phyloP scores from a whole-genome alignment of 2,888 invertebrate species.

The Acanthosepion lycidas region DNA sequence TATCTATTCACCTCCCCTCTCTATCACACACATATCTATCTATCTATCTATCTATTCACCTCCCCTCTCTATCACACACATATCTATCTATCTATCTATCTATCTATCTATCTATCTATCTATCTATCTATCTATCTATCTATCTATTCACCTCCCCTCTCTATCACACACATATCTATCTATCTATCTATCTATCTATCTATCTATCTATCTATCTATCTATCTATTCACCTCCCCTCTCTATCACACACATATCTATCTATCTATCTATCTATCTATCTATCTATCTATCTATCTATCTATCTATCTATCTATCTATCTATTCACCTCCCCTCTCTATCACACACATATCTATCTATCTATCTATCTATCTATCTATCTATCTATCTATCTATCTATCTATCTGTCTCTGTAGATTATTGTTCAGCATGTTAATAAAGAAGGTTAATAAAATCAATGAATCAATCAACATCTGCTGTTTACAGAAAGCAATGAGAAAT shows the following conservation, averaged over 20 bases:
- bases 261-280: background rate
- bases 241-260: too few species aligned
- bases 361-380: background rate
- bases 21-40: background rate
- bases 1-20: too few species aligned
- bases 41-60: background rate
- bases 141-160: too few species aligned
- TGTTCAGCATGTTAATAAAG: too few species aligned
- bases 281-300: background rate
- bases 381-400: background rate
- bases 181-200: background rate
- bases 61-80: too few species aligned
- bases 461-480: too few species aligned
- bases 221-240: too few species aligned
- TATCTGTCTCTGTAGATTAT: background rate
- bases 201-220: background rate
- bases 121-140: background rate
- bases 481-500: too few species aligned
- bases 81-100: background rate
- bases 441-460: too few species aligned
- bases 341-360: background rate
- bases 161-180: too few species aligned
- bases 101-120: background rate
- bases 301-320: background rate
- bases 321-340: too few species aligned